Conservation (phyloP, 2,888 invertebrate genomes). For the Trichacis sp. region DNA sequence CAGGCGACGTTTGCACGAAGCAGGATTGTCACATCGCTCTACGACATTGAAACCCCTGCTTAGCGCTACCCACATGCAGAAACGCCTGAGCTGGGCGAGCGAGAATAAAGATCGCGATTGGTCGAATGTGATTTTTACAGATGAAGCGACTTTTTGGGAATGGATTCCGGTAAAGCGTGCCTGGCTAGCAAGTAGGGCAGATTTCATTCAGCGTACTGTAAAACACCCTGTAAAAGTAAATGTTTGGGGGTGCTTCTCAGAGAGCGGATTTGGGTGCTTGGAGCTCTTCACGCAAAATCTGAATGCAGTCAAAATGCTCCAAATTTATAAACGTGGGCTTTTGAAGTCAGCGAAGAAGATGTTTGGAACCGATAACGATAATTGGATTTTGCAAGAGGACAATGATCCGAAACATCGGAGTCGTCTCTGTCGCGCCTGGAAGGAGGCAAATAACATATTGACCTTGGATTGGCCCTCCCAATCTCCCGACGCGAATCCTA, state of each 20-base stretch:
- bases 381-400: not conserved
- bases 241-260: constrained; percentile 11
- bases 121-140: constrained; percentile 10
- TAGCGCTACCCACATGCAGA: constrained; percentile 21
- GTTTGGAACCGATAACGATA: not conserved
- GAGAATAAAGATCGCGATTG: constrained; percentile 31
- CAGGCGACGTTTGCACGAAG: constrained; percentile 10
- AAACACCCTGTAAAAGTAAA: constrained; percentile 33
- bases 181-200: constrained; percentile 10
- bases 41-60: constrained; percentile 16
- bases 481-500: not conserved
- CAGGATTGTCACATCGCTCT: constrained; percentile 7
- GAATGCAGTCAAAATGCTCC: not conserved
- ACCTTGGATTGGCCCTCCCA: not conserved
- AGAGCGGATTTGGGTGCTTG: constrained; percentile 2
- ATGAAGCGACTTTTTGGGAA: constrained; percentile 33
- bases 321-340: not conserved
- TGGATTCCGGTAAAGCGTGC: constrained; percentile 18
- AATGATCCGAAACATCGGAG: too few species aligned
- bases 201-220: constrained; percentile 13
- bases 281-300: too few species aligned
- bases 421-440: too few species aligned
- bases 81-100: constrained; percentile 14
- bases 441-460: not conserved
- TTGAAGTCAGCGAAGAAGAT: not conserved